phyloP scores from a whole-genome alignment of 2,797 vertebrate species.

The Phylloscopus collybita region DNA sequence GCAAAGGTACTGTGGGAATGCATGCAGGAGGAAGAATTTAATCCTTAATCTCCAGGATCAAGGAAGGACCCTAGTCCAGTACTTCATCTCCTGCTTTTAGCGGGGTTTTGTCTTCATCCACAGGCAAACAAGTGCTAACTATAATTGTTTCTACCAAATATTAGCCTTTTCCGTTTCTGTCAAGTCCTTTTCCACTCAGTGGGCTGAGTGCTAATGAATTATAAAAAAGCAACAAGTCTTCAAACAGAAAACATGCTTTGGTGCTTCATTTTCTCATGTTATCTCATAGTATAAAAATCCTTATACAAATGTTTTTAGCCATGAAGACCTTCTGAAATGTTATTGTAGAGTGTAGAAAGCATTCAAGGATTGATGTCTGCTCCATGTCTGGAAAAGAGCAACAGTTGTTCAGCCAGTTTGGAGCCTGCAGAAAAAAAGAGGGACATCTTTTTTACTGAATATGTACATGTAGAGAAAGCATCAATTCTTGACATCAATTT shows the following conservation, averaged over 20 bases:
- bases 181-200: not conserved
- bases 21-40: not conserved
- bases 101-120: not conserved
- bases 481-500: not conserved
- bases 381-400: constrained; percentile 23
- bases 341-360: constrained; percentile 25
- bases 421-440: not conserved
- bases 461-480: not conserved
- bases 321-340: not conserved
- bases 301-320: constrained; percentile 40
- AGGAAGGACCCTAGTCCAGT: not conserved
- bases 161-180: not conserved
- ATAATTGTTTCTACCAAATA: not conserved
- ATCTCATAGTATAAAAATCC: constrained; percentile 35
- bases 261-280: constrained; percentile 8
- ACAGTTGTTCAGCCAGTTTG: not conserved
- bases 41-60: not conserved
- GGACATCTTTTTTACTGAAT: not conserved
- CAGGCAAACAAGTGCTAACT: not conserved
- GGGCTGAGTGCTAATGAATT: not conserved
- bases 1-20: not conserved
- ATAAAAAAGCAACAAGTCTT: constrained; percentile 6
- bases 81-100: not conserved
- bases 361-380: constrained; percentile 20
- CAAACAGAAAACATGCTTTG: not conserved